phyloP scores from a whole-genome alignment of 2,113 vertebrate species.

The Parus major region DNA sequence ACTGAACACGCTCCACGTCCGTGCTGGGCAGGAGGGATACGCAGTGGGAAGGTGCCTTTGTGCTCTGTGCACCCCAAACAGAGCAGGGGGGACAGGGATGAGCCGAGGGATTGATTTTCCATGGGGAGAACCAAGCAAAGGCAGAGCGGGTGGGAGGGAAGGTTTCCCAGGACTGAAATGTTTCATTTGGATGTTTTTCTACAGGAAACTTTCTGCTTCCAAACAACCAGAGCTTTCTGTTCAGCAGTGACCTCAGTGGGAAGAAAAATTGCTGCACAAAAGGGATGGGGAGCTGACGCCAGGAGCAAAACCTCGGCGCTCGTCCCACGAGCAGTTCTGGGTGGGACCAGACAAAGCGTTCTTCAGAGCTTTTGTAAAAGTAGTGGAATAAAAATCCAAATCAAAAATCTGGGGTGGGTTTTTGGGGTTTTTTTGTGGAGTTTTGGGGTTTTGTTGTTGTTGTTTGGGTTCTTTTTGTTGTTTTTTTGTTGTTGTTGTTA shows the following conservation, averaged over 20 bases:
- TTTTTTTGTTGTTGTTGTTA: neutral
- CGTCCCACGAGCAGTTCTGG: neutral
- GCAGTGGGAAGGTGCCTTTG: neutral
- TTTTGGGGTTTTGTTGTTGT: too few relatives aligned
- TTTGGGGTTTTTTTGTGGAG: too few relatives aligned
- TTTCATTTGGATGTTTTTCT: neutral
- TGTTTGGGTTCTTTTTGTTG: neutral
- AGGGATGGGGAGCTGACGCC: neutral
- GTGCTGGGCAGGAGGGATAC: rapidly evolving
- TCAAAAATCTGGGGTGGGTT: neutral
- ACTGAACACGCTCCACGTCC: rapidly evolving
- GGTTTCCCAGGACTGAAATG: neutral
- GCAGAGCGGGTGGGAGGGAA: neutral
- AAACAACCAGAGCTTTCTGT: conserved; percentile 1
- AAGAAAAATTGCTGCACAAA: conserved; percentile 40
- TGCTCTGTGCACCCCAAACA: neutral
- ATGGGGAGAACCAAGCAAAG: rapidly evolving
- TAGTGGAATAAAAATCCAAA: neutral
- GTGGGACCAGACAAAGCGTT: neutral
- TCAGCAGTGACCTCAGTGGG: conserved; percentile 14
- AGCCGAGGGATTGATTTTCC: neutral
- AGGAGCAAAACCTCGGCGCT: neutral
- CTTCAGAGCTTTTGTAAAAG: conserved; percentile 8
- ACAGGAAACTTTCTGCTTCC: neutral
- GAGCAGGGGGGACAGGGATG: neutral